These are phyloP conservation scores for Drosophila oshimai DNA, from an alignment of 1,140 invertebrate species.

Conservation along the genomic window DNA sequence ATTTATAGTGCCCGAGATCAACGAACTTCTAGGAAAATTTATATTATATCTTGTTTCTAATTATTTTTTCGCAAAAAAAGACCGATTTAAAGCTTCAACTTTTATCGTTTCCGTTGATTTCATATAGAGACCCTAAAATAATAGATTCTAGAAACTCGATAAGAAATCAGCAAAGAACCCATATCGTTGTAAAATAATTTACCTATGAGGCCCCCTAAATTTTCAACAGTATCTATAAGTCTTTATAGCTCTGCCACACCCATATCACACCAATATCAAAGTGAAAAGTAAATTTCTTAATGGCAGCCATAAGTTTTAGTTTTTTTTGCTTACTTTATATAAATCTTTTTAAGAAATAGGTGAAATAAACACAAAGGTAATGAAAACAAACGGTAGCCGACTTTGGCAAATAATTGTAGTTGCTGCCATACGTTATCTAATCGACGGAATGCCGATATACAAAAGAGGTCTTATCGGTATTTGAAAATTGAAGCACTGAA, in stretches of 20 bases:
- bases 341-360: not conserved
- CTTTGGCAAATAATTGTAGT: slow-evolving; percentile 34
- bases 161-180: slow-evolving; percentile 5
- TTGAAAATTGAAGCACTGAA: slow-evolving; percentile 26
- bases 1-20: not conserved
- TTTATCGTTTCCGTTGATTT: not conserved
- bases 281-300: slow-evolving; percentile 1
- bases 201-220: not conserved
- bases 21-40: not conserved
- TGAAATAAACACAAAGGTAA: slow-evolving; percentile 51
- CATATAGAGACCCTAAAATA: not conserved
- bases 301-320: not conserved
- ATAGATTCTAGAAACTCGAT: not conserved
- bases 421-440: slow-evolving; percentile 52
- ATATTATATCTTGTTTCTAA: not conserved
- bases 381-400: slow-evolving; percentile 37
- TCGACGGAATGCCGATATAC: slow-evolving; percentile 62
- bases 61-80: too few species aligned
- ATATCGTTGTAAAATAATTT: slow-evolving; percentile 23
- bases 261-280: not conserved
- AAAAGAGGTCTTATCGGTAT: slow-evolving; percentile 50
- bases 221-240: not conserved
- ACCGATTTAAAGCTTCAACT: too few species aligned
- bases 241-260: slow-evolving; percentile 21
- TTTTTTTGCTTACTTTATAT: not conserved